Base-by-base conservation (phyloP, 2,113 vertebrate species). In the Todiramphus saurophagus region DNA sequence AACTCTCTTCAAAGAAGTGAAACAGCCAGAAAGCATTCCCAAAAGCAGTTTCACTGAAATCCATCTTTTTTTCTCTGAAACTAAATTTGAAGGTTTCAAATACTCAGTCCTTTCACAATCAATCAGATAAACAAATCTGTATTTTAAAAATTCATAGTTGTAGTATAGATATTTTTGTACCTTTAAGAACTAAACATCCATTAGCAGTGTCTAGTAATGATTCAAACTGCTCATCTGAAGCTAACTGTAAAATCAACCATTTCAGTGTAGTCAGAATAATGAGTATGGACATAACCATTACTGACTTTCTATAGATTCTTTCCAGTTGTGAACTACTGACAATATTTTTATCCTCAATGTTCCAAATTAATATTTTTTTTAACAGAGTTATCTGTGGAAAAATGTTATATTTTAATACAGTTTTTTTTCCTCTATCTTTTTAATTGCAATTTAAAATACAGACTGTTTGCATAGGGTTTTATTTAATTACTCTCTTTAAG, bases 51-150 rank as follows among this genome's bases (percentile, higher is more conserved):
- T 62, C 16, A 62, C 4, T 62, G 37, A 43, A 76, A 28, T 3
- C 0, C 5, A 44, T 2, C 4, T 3, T 23, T 14, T 50, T 30
- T 78, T 37, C 23, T 16, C 4, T 84, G 33, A 84, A 70, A 64
- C 9, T 43, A 28, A 43, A 35, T 51, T 75, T n/a, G 0, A 66
- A 86, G 0, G 1, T 23, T 94, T 89, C 24, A 80, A 9, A 62
- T 5, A 79, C 58, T n/a, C 16, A 58, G 10, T 1, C 56, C 53
- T 79, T 85, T 74, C 20, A 81, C 37, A 37, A 37, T 37, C 17
- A 41, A 28, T 2, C 2, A 51, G 66, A 0, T 3, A 69, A 33
- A 1, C 1, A 60, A 63, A 58, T 0, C 4, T 25, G 2, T 10
- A 4, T 30, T 88, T 70, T 51, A 46, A 70, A 82, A 91, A 59